phyloP scores from a whole-genome alignment of 2,888 invertebrate genomes.

The Calliopum simillimum region DNA sequence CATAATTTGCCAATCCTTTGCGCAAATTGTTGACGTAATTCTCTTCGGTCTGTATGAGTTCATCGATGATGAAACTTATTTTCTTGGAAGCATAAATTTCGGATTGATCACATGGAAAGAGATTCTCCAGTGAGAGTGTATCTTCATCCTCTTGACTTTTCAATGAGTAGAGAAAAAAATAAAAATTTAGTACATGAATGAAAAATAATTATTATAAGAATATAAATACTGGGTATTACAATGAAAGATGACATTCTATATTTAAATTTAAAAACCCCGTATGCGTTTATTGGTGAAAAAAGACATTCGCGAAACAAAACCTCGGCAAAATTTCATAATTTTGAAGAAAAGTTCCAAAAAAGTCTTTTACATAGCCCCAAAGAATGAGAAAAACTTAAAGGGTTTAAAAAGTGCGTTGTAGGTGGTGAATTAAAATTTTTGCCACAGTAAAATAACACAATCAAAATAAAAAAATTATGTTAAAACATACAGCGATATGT shows the following conservation, averaged over 20 bases:
- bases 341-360: too few relatives aligned
- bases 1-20: slow-evolving; percentile 62
- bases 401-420: too few relatives aligned
- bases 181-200: neutral
- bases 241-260: neutral
- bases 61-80: slow-evolving; percentile 65
- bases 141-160: slow-evolving; percentile 63
- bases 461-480: too few relatives aligned
- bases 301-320: slow-evolving; percentile 7
- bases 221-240: neutral
- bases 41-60: slow-evolving; percentile 65
- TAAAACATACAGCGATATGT: too few relatives aligned
- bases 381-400: too few relatives aligned
- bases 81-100: slow-evolving; percentile 64
- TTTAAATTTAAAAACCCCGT: neutral
- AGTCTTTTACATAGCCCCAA: too few relatives aligned
- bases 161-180: neutral
- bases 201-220: neutral
- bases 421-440: too few relatives aligned
- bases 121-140: slow-evolving; percentile 61
- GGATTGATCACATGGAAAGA: slow-evolving; percentile 64
- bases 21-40: slow-evolving; percentile 64
- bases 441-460: too few relatives aligned
- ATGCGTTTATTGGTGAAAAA: slow-evolving; percentile 10
- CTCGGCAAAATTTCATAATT: too few relatives aligned